phyloP scores from a whole-genome alignment of 1,140 invertebrate genomes.

The Elysia chlorotica region DNA sequence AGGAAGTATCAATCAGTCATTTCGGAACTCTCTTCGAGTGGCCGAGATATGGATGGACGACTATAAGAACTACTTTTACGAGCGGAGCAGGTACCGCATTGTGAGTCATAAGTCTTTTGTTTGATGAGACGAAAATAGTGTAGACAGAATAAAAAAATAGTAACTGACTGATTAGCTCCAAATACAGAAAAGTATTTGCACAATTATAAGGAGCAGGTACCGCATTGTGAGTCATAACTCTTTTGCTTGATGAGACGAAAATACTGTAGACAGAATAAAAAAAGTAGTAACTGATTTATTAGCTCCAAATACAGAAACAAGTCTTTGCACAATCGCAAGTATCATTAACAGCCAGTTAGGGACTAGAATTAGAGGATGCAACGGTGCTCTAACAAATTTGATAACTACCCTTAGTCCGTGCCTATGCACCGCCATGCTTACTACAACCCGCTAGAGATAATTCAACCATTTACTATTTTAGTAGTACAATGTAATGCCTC shows the following conservation, averaged over 20 bases:
- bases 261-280: constrained; percentile 66
- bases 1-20: constrained; percentile 67
- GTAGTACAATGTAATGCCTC: too few species aligned
- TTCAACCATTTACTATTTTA: too few species aligned
- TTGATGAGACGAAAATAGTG: constrained; percentile 66
- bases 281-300: neutral
- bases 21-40: constrained; percentile 60
- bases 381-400: neutral
- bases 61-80: constrained; percentile 71
- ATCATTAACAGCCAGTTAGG: too few species aligned
- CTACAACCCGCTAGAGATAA: too few species aligned
- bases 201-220: neutral
- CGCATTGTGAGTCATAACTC: neutral
- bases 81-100: constrained; percentile 1
- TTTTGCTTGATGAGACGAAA: neutral
- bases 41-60: constrained; percentile 79
- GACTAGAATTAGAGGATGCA: neutral
- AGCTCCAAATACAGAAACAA: neutral
- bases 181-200: too few species aligned
- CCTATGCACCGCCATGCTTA: too few species aligned
- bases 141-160: neutral
- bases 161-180: neutral
- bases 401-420: neutral
- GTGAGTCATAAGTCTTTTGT: neutral
- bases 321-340: too few species aligned